Evolutionary conservation across 2,888 invertebrate genomes (phyloP), one percentile per base, ranked within the genome.

Genomic region (Chelonus formosanus): DNA sequence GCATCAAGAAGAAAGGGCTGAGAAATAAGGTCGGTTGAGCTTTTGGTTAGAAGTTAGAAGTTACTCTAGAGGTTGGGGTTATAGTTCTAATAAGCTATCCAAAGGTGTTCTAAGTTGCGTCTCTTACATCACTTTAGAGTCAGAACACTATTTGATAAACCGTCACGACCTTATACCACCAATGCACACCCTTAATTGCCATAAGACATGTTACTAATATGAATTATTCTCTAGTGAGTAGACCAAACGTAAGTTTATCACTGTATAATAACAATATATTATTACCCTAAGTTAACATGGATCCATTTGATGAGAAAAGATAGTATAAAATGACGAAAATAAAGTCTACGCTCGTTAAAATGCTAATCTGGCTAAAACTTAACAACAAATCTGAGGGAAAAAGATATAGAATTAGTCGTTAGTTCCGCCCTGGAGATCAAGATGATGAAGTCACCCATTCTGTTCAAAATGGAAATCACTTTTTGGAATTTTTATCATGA

Each of bases 401-500:
- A 31, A 48, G 56, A 74, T 74, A 74, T 54, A 64, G 76, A 78
- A 79, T 78, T 79, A 77, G 80, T 80, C 82, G 83, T 83, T 83
- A 83, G 83, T 83, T 83, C 82, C 82, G 77, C 75, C 70, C 74
- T 69, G 77, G 69, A 68, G 78, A 72, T 67, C 74, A 73, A 76
- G 70, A 74, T 77, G 77, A 79, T 76, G 78, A 78, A 77, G 73
- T 73, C 75, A 67, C 44, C 44, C 10, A 60, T 67, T 74, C 67
- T 68, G 69, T 20, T 20, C 20, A 20, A 20, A 20, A 20, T 20
- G 20, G 20, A 20, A 20, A 20, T 20, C 20, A 20, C 20, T 20
- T 20, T 20, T 20, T 20, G 20, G 20, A 20, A 20, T 20, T 20
- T 20, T 20, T 20, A 20, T 20, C 20, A 20, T 20, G 20, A 20